A percentile compares a stretch with the other conserved stretches of the same genome.
Conservation (phyloP, 2,888 invertebrate genomes). For the Troglohyphantes excavatus region DNA sequence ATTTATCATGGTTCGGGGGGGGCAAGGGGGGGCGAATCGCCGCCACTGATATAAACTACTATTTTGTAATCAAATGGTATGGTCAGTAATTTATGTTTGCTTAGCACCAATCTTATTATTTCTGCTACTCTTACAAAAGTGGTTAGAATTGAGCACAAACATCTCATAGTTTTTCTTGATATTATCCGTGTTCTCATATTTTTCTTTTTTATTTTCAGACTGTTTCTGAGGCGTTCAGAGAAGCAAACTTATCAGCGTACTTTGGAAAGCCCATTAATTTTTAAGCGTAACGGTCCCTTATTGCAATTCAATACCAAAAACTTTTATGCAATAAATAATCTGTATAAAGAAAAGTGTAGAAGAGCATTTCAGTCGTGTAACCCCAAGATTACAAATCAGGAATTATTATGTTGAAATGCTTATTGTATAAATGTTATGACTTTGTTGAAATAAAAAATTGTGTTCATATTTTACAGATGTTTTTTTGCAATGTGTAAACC, state of each 20-base stretch:
- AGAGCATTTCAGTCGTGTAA: conserved; percentile 8
- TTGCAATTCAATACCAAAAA: conserved; percentile 34
- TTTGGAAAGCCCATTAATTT: conserved; percentile 99
- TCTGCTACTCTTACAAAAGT: not conserved
- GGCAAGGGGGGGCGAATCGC: too few species aligned
- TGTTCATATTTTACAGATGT: conserved; percentile 4
- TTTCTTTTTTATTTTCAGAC: conserved; percentile 87
- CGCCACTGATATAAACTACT: too few species aligned
- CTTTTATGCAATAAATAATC: conserved; percentile 16
- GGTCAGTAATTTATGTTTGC: too few species aligned
- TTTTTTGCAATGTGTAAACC: too few species aligned
- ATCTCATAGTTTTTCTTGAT: not conserved
- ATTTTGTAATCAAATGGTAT: too few species aligned
- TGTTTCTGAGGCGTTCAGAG: conserved; percentile 97
- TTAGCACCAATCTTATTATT: too few species aligned
- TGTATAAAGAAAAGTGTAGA: conserved; percentile 45
- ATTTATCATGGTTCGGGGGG: too few species aligned
- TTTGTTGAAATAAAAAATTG: conserved; percentile 17
- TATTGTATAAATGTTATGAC: conserved; percentile 45
- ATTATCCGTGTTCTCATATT: not conserved
- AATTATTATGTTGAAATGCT: not conserved
- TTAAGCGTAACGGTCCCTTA: conserved; percentile 71
- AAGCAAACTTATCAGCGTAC: conserved; percentile 97
- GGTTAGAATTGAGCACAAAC: not conserved
- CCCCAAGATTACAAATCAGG: not conserved